Base-by-base conservation (phyloP, 2,888 invertebrate genomes). In the Pasiphila rectangulata region DNA sequence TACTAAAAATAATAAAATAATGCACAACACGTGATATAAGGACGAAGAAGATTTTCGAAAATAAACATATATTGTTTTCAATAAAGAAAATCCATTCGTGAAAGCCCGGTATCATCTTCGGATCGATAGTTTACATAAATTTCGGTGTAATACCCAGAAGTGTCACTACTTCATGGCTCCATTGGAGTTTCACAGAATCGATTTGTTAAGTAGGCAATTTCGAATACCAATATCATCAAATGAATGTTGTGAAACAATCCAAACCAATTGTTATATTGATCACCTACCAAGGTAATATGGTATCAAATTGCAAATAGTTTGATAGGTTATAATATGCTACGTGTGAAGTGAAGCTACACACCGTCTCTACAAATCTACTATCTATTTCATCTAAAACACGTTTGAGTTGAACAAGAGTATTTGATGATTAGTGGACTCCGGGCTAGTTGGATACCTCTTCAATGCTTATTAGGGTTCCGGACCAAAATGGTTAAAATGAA, bases 191-290 rank as follows among this genome's bases (percentile, higher is more conserved):
- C n/a, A 9, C 10, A 17, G 16, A 32, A 32, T 32, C 17, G 32
- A 19, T 32, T 17, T 17, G 6, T 17, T 17, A 19, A 39, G 29
- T 19, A 19, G 20, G 20, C 34, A 12, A 10, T 5, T 29, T 16
- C 5, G 27, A 17, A 13, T 15, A 15, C 3, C 4, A 15, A 30
- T 17, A 16, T 9, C 9, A 16, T 16, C 15, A 16, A 39, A 21
- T 21, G 20, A 10, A 7, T 16, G 21, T 39, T 39, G 29, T 39
- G 15, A 39, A 15, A 21, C 29, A 13, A 40, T 30, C 13, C 15
- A 9, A 15, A 21, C 13, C 9, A 27, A 13, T 27, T 16, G 27
- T 20, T 10, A n/a, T 5, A 19, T 12, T 19, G 7, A 32, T 30
- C 4, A 9, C n/a, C 4, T n/a, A 5, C 17, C 9, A 17, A n/a